Conservation (phyloP, 2,888 invertebrate genomes). For the Agriopis marginaria region DNA sequence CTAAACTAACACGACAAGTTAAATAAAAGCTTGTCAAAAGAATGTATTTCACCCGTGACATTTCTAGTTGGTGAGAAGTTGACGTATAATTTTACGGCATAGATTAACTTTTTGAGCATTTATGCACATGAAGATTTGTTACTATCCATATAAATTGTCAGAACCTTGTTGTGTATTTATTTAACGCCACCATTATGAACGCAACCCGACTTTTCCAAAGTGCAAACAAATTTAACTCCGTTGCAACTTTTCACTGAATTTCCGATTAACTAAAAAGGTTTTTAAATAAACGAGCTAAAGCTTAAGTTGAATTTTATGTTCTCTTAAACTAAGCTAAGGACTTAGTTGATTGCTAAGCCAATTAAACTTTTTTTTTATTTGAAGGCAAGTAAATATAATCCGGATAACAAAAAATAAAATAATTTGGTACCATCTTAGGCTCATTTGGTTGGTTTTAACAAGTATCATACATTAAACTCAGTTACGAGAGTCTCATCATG, state of each 20-base stretch:
- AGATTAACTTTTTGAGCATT: not conserved
- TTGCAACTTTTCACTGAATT: constrained; percentile 40
- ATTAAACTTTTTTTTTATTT: too few species aligned
- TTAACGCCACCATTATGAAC: constrained; percentile 1
- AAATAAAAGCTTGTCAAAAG: too few species aligned
- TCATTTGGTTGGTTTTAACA: too few species aligned
- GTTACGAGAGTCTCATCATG: too few species aligned
- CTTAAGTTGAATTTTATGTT: constrained; percentile 18
- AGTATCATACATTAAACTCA: too few species aligned
- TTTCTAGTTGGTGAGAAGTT: too few species aligned
- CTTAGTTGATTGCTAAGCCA: not conserved
- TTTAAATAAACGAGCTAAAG: constrained; percentile 39
- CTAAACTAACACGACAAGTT: too few species aligned
- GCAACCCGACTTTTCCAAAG: constrained; percentile 23
- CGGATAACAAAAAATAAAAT: too few species aligned
- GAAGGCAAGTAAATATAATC: too few species aligned
- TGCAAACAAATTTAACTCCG: constrained; percentile 41
- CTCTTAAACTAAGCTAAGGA: constrained; percentile 16
- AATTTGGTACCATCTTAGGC: too few species aligned
- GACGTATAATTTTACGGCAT: not conserved
- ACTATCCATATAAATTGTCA: too few species aligned
- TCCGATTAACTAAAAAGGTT: constrained; percentile 38
- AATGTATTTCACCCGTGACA: not conserved
- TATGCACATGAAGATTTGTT: too few species aligned
- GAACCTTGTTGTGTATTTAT: not conserved